phyloP scores from a whole-genome alignment of 2,888 invertebrate genomes.

The Diplazon laetatorius region DNA sequence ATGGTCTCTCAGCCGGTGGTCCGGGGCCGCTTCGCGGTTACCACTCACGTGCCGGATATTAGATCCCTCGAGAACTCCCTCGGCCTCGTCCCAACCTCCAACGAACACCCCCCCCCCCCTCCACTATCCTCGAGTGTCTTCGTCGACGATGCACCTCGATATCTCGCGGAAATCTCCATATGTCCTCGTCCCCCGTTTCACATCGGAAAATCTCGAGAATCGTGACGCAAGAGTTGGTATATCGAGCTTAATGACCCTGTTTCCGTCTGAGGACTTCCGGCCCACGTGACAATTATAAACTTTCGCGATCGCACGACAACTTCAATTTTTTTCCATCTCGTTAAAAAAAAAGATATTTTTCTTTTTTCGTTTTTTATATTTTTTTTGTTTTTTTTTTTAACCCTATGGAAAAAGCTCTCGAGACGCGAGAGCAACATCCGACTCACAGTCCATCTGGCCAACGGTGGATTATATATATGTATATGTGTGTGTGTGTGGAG shows the following conservation, averaged over 20 bases:
- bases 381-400: no score
- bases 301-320: conserved; percentile 44
- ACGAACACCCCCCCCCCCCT: conserved; percentile 69
- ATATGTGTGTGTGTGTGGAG: no score
- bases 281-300: conserved; percentile 58
- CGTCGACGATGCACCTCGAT: conserved; percentile 27
- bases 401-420: no score
- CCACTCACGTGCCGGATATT: conserved; percentile 72
- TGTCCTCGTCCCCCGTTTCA: conserved; percentile 19
- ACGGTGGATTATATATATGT: no score
- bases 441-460: no score
- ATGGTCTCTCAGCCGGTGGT: conserved; percentile 41
- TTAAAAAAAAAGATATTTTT: no score
- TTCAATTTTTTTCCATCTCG: conserved; percentile 17
- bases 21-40: conserved; percentile 26
- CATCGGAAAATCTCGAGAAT: conserved; percentile 24
- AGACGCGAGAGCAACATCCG: no score
- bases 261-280: conserved; percentile 63
- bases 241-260: conserved; percentile 60
- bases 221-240: conserved; percentile 9
- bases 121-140: conserved; percentile 59
- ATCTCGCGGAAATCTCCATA: conserved; percentile 7
- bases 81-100: conserved; percentile 64
- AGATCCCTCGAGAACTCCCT: conserved; percentile 71
- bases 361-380: no score